Evolutionary conservation across 1,140 invertebrate genomes (phyloP).

Genomic region (Dysdera silvatica): DNA sequence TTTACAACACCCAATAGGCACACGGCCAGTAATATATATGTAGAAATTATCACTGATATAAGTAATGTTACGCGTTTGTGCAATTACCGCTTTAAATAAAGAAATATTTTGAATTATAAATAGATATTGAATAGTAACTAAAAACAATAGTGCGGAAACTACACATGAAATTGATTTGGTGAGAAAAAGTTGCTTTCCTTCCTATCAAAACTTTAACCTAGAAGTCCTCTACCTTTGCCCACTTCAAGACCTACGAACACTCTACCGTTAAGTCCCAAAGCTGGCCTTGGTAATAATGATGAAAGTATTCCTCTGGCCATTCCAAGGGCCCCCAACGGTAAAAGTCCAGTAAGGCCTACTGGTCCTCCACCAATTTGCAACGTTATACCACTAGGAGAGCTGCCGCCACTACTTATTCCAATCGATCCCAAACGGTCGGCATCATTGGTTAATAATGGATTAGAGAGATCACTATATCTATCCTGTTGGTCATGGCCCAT

Average conservation of each 20-base stretch:
- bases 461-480: slow-evolving; percentile 9
- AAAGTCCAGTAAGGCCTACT: neutral
- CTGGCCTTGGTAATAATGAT: slow-evolving; percentile 4
- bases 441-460: slow-evolving; percentile 9
- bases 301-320: slow-evolving; percentile 5
- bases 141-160: too few relatives aligned
- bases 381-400: slow-evolving; percentile 12
- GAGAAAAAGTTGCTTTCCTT: too few relatives aligned
- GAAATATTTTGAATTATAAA: too few relatives aligned
- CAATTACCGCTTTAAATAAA: too few relatives aligned
- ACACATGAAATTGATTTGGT: too few relatives aligned
- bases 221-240: slow-evolving; percentile 14
- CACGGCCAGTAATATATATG: too few relatives aligned
- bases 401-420: neutral
- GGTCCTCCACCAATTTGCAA: slow-evolving; percentile 17
- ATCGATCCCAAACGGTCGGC: slow-evolving; percentile 17
- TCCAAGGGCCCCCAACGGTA: slow-evolving; percentile 18
- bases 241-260: slow-evolving; percentile 22
- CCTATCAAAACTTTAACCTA: too few relatives aligned
- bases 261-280: slow-evolving; percentile 17
- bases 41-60: too few relatives aligned
- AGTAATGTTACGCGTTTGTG: too few relatives aligned
- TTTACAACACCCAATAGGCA: too few relatives aligned
- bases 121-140: too few relatives aligned
- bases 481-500: neutral